Evolutionary conservation across 2,113 vertebrate species (phyloP).

Genomic region (Lepidothrix coronata): DNA sequence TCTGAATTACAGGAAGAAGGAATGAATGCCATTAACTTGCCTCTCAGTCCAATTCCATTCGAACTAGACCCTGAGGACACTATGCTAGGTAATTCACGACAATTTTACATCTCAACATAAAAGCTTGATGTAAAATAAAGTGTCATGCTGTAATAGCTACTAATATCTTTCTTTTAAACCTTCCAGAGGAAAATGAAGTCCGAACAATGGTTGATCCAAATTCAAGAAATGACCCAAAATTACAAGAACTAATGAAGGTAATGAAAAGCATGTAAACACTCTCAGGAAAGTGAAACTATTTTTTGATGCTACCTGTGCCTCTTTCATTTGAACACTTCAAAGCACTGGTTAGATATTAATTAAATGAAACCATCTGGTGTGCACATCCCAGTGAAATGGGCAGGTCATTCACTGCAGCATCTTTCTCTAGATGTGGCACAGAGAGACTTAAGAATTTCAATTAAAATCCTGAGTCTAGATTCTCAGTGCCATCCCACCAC

Average conservation of each 20-base stretch:
- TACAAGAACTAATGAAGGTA: slow-evolving; percentile 90
- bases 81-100: slow-evolving; percentile 87
- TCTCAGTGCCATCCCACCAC: not conserved
- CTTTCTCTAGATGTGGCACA: not conserved
- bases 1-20: slow-evolving; percentile 99
- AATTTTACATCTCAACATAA: slow-evolving; percentile 13
- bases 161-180: slow-evolving; percentile 50
- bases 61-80: slow-evolving; percentile 98
- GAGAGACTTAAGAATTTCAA: not conserved
- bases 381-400: not conserved
- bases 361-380: not conserved
- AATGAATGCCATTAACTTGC: slow-evolving; percentile 98
- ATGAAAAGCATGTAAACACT: not conserved
- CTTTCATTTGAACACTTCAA: not conserved
- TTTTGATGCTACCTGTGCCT: not conserved
- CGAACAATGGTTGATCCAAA: slow-evolving; percentile 90
- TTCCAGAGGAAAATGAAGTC: slow-evolving; percentile 89
- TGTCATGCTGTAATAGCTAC: not conserved
- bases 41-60: slow-evolving; percentile 93
- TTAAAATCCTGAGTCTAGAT: not conserved
- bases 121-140: slow-evolving; percentile 27
- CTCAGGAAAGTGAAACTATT: not conserved
- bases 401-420: not conserved
- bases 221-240: slow-evolving; percentile 86
- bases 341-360: not conserved